These are phyloP conservation scores for Apodemia mormo DNA, from an alignment of 2,888 invertebrate species.

Conservation along the genomic window DNA sequence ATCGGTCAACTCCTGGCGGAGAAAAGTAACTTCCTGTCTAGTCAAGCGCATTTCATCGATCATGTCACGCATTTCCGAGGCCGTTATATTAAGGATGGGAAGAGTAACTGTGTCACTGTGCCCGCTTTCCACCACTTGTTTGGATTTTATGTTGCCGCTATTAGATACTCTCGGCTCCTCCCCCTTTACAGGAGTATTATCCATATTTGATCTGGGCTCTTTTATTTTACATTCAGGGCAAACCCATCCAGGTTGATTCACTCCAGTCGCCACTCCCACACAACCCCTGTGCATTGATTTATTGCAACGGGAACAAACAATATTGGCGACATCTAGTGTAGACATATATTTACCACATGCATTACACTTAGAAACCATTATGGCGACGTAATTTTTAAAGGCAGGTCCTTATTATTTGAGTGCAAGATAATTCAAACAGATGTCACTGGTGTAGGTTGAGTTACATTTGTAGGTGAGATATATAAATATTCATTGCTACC, in stretches of 20 bases:
- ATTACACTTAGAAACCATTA: background rate
- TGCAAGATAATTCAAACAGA: too few species aligned
- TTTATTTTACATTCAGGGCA: background rate
- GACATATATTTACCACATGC: background rate
- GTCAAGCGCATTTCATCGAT: background rate
- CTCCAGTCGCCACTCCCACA: background rate
- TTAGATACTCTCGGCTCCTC: background rate
- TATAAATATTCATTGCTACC: too few species aligned
- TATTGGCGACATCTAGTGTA: background rate
- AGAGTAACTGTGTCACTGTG: too few species aligned
- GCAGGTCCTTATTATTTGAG: too few species aligned
- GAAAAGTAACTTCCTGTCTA: background rate
- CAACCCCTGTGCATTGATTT: background rate
- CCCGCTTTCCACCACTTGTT: too few species aligned
- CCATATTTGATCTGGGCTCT: background rate
- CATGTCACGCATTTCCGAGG: background rate
- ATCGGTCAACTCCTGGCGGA: background rate
- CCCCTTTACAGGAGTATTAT: background rate
- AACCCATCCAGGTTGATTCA: background rate
- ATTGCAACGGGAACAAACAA: background rate
- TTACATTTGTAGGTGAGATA: too few species aligned
- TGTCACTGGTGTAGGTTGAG: too few species aligned
- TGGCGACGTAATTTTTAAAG: background rate
- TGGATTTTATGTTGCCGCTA: too few species aligned
- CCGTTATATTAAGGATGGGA: too few species aligned